Base-by-base conservation (phyloP, 2,888 invertebrate species). In the Morpho helenor region DNA sequence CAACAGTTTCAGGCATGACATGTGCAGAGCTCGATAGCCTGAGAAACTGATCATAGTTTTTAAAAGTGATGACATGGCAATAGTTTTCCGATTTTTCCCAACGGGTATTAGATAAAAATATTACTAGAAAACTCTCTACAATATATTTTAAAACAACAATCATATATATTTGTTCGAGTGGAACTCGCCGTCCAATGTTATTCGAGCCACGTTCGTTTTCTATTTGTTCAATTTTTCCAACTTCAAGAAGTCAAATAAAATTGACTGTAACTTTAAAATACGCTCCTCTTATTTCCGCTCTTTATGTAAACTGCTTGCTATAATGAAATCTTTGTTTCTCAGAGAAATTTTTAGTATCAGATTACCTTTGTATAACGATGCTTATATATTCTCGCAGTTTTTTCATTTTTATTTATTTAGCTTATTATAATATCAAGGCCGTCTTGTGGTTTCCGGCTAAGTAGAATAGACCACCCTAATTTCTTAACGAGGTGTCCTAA, bases 171-270 rank as follows among this genome's bases (percentile, higher is more conserved):
- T 42, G 54, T 23, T 16, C 47, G 42, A 48, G 31, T 22, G 42
- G 48, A 47, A 47, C 53, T 48, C 48, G 8, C 7, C 41, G 42
- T 47, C 47, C 47, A 55, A 48, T 55, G 44, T 55, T 60, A 61
- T 61, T 63, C 63, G 54, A 57, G 54, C 56, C 61, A 59, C 63
- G 63, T 63, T 59, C 52, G 52, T 43, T 61, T 61, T 47, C 61
- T 54, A 61, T 63, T 59, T 52, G 61, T 63, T 61, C 59, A 61
- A 59, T 57, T 59, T 56, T 61, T 61, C 45, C 61, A 54, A 55
- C 61, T 61, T 51, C 49, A 57, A 59, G 59, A 62, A 59, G 59
- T 61, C 54, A 55, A 63, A 63, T 61, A 63, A 59, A 61, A 59
- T 49, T 59, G 52, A 55, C 57, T 61, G 49, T 59, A 57, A 51